phyloP scores from a whole-genome alignment of 2,113 vertebrate genomes.

The Hyperoodon ampullatus region DNA sequence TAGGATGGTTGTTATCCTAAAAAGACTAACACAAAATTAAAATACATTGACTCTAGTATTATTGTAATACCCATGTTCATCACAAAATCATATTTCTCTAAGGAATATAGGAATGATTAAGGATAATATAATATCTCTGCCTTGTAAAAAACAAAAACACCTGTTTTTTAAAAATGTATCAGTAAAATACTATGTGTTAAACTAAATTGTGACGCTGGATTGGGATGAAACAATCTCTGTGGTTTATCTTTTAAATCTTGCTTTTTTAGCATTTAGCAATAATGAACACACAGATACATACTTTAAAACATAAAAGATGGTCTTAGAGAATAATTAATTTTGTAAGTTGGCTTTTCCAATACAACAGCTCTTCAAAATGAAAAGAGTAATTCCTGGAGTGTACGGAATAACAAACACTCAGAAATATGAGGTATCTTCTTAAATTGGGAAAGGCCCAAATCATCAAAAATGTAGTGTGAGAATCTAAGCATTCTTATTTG shows the following conservation, averaged over 20 bases:
- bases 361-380: slow-evolving; percentile 38
- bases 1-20: slow-evolving; percentile 39
- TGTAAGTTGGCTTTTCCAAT: slow-evolving; percentile 50
- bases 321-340: slow-evolving; percentile 62
- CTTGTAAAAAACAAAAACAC: slow-evolving; percentile 17
- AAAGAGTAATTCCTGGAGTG: slow-evolving; percentile 22
- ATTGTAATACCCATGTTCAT: slow-evolving; percentile 31
- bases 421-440: slow-evolving; percentile 52
- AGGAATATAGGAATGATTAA: background rate
- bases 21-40: slow-evolving; percentile 35
- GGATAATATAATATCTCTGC: background rate
- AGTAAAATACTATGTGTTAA: background rate
- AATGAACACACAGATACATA: background rate
- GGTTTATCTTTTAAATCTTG: background rate
- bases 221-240: background rate
- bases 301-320: background rate
- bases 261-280: background rate
- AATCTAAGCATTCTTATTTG: background rate
- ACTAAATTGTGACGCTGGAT: background rate
- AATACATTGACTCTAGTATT: slow-evolving; percentile 43
- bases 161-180: background rate
- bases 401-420: background rate
- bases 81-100: background rate
- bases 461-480: background rate
- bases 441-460: background rate